Evolutionary conservation across 2,113 vertebrate genomes (phyloP), one percentile per base, ranked within the genome.

Genomic region (Cavia porcellus): DNA sequence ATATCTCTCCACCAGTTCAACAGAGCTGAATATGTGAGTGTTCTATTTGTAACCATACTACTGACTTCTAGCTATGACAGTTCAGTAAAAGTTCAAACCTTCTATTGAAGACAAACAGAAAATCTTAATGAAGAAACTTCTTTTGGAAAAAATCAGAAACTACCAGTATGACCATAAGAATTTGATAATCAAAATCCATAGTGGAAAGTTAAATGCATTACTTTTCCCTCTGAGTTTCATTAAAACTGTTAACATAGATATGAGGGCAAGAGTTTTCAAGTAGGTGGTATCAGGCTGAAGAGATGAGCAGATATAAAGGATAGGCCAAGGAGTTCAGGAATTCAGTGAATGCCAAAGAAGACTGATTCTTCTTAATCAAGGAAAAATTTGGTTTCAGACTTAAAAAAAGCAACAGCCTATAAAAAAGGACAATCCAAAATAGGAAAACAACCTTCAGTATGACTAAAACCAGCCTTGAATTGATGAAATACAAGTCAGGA

Each of bases 381-480:
- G 38, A 64, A 70, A 70, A 47, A 84, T 59, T 52, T 84, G 15
- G 15, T 72, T 92, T 90, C 28, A 14, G 24, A 66, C 64, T 17
- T 50, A 64, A 68, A 12, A 88, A 61, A 30, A 81, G 7, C 22
- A 68, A 55, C 8, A 92, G 25, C 10, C 4, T 17, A 38, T 30
- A 15, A 52, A 88, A 97, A 59, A 47, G 28, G 0, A 50, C 25
- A 52, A 91, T 3, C 3, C 38, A n/a, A n/a, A 80, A 14, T 85
- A 74, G 85, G 9, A 61, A 13, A 77, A 1, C 15, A 84, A 3
- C 17, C 55, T 86, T 81, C 25, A 62, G 19, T 38, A 81, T 77
- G 57, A 50, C 11, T 75, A 92, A 94, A 89, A 35, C 66, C 57
- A 93, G 38, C 35, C 84, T n/a, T 68, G 35, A 83, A 83, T 47